Conservation (phyloP, 2,888 invertebrate genomes). For the Noctuana brunneofusca region DNA sequence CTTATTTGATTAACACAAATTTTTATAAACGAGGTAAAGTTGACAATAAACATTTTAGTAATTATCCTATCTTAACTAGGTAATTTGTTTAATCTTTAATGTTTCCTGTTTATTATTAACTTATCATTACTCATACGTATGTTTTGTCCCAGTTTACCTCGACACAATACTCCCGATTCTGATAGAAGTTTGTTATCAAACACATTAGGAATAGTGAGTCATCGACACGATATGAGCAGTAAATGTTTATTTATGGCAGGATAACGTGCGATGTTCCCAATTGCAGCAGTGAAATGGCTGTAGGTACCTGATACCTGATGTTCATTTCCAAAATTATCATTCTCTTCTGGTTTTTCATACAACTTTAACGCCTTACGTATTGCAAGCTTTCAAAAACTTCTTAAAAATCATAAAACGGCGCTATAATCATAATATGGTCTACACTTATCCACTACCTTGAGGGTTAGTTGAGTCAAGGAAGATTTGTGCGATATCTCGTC, state of each 20-base stretch:
- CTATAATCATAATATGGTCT: too few species aligned
- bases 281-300: background rate
- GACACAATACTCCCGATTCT: background rate
- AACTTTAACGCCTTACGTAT: too few species aligned
- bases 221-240: background rate
- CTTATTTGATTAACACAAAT: background rate
- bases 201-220: background rate
- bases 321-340: too few species aligned
- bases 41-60: background rate
- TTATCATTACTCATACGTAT: background rate
- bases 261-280: background rate
- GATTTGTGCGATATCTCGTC: too few species aligned
- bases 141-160: background rate
- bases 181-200: background rate
- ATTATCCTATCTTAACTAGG: background rate
- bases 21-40: background rate
- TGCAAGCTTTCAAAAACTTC: too few species aligned
- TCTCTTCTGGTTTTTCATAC: too few species aligned
- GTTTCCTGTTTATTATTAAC: background rate
- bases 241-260: background rate
- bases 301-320: too few species aligned
- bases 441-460: too few species aligned
- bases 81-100: background rate
- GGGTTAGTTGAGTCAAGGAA: too few species aligned
- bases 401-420: too few species aligned